Evolutionary conservation across 2,113 vertebrate species (phyloP).

Genomic region (Ophthalmolycus amberensis): DNA sequence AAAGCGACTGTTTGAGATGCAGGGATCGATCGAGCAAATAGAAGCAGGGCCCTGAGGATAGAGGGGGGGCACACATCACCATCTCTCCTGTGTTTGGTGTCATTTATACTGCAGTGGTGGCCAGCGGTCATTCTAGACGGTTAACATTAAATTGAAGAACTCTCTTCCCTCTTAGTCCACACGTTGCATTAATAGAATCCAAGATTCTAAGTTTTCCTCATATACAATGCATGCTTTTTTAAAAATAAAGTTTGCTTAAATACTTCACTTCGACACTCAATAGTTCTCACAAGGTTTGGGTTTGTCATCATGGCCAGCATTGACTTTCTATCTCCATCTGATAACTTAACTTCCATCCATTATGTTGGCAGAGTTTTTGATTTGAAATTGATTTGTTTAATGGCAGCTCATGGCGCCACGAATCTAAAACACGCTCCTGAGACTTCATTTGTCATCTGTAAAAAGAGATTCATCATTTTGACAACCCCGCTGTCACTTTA

Average conservation of each 20-base stretch:
- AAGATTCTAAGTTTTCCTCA: not conserved
- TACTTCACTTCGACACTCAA: not conserved
- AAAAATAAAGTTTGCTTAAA: not conserved
- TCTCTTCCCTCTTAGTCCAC: not conserved
- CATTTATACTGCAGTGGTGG: not conserved
- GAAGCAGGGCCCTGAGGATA: constrained; percentile 46
- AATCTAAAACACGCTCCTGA: constrained; percentile 47
- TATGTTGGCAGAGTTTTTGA: constrained; percentile 54
- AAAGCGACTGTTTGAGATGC: constrained; percentile 76
- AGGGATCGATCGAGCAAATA: constrained; percentile 76
- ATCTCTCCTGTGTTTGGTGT: not conserved
- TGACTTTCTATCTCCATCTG: constrained; percentile 42
- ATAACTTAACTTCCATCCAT: constrained; percentile 56
- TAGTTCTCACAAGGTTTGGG: not conserved
- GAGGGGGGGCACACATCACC: constrained; percentile 3
- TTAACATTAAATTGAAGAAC: not conserved
- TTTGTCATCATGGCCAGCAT: not conserved
- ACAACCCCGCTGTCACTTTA: constrained; percentile 26
- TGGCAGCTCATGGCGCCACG: constrained; percentile 47
- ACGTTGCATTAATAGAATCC: not conserved
- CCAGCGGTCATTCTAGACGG: not conserved
- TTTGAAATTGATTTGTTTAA: constrained; percentile 68
- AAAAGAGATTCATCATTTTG: constrained; percentile 37
- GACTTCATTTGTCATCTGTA: constrained; percentile 43
- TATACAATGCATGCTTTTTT: not conserved